Conservation (phyloP, 2,888 invertebrate species). For the Phasia obesa region DNA sequence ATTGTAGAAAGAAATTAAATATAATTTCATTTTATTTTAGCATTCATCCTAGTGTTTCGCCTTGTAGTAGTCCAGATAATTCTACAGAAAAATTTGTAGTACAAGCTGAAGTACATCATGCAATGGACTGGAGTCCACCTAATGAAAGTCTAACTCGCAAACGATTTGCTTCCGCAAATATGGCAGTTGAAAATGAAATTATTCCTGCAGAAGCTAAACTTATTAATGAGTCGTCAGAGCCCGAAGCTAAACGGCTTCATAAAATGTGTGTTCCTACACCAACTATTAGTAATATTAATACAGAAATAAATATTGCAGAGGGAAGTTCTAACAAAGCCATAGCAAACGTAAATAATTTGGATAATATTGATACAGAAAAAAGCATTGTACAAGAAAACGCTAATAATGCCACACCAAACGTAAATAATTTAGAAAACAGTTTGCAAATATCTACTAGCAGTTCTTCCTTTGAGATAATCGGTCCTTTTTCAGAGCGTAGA, state of each 20-base stretch:
- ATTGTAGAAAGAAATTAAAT: not conserved
- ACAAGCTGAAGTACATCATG: slow-evolving; percentile 76
- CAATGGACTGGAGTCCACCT: slow-evolving; percentile 75
- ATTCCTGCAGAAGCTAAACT: not conserved
- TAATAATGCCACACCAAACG: not conserved
- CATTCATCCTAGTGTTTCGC: slow-evolving; percentile 43
- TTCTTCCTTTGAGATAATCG: slow-evolving; percentile 2
- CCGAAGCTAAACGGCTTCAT: slow-evolving; percentile 13
- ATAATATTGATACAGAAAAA: not conserved
- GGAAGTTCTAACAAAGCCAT: not conserved
- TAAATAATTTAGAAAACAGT: not conserved
- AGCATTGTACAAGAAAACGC: not conserved
- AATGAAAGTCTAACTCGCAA: slow-evolving; percentile 51
- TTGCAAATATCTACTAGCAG: slow-evolving; percentile 4
- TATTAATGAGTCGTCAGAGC: slow-evolving; percentile 12
- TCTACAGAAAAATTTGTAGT: slow-evolving; percentile 72
- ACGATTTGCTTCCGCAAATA: slow-evolving; percentile 46
- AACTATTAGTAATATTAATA: not conserved
- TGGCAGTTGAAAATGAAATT: not conserved
- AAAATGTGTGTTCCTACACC: no score
- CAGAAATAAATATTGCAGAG: not conserved
- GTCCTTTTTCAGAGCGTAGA: slow-evolving; percentile 5
- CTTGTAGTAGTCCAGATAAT: slow-evolving; percentile 72
- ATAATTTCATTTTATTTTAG: slow-evolving; percentile 9
- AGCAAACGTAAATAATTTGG: not conserved